Evolutionary conservation across 2,113 vertebrate species (phyloP).

Genomic region (Notarius quadriscutis): DNA sequence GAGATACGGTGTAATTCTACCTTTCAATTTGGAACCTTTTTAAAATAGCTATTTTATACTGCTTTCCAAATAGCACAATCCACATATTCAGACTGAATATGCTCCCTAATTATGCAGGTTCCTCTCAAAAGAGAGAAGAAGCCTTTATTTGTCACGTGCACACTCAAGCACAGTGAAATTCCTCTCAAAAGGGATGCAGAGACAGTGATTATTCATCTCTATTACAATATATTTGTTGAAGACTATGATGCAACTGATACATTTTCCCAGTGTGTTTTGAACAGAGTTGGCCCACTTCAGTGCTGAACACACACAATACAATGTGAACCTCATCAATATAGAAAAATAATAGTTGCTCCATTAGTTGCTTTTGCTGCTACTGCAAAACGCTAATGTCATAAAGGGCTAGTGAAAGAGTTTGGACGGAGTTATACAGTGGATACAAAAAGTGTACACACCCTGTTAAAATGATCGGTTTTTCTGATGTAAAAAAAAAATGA

Average conservation of each 20-base stretch:
- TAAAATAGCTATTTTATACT: not conserved
- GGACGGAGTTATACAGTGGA: too few species aligned
- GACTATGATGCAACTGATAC: not conserved
- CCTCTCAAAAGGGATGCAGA: not conserved
- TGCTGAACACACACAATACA: not conserved
- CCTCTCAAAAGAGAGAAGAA: too few species aligned
- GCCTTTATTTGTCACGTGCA: too few species aligned
- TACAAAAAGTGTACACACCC: too few species aligned
- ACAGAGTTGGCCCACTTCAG: not conserved
- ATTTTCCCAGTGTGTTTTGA: not conserved
- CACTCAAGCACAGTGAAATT: too few species aligned
- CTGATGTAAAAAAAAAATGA: too few species aligned
- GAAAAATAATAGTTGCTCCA: not conserved
- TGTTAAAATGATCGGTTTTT: too few species aligned
- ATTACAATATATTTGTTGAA: not conserved
- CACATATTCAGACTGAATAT: not conserved
- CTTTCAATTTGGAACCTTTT: not conserved
- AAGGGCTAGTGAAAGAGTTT: not conserved
- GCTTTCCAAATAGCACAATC: not conserved
- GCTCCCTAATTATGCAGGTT: not conserved
- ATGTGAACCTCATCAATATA: not conserved
- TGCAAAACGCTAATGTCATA: not conserved
- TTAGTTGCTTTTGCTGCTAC: not conserved
- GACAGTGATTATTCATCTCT: not conserved
- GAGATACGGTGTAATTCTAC: not conserved